Evolutionary conservation across 2,113 vertebrate genomes (phyloP).

Genomic region (Fulica atra): DNA sequence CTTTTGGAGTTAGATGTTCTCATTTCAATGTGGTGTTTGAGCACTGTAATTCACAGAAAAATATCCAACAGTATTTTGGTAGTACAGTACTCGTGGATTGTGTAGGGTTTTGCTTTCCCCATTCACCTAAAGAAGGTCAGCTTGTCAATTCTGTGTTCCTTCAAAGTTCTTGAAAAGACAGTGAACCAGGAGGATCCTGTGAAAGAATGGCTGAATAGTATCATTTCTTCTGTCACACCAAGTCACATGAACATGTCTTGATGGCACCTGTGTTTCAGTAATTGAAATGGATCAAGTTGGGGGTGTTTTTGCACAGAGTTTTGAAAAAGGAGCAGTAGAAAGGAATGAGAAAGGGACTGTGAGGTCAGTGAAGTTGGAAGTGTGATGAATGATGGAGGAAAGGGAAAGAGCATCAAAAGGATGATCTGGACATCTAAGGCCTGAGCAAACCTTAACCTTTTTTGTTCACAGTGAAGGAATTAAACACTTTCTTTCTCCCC

Average conservation of each 20-base stretch:
- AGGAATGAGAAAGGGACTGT: background rate
- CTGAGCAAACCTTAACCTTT: background rate
- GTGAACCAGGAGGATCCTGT: background rate
- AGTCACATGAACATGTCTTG: background rate
- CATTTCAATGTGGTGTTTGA: background rate
- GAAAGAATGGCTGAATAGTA: background rate
- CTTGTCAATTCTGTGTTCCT: background rate
- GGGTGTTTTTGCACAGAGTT: background rate
- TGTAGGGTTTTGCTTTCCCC: background rate
- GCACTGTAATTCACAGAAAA: background rate
- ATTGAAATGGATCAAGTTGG: background rate
- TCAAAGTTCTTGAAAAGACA: background rate
- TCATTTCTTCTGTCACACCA: background rate
- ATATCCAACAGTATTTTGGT: background rate
- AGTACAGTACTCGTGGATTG: background rate
- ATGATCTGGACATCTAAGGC: background rate
- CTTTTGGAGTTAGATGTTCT: rapidly evolving
- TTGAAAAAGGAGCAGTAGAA: background rate
- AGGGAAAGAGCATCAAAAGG: background rate
- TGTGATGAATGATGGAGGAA: background rate
- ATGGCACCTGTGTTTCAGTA: background rate
- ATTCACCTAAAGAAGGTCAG: background rate
- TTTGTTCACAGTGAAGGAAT: background rate
- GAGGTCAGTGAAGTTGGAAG: background rate
- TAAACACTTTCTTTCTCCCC: background rate